Evolutionary conservation across 2,113 vertebrate species (phyloP).

Genomic region (Saccopteryx bilineata): DNA sequence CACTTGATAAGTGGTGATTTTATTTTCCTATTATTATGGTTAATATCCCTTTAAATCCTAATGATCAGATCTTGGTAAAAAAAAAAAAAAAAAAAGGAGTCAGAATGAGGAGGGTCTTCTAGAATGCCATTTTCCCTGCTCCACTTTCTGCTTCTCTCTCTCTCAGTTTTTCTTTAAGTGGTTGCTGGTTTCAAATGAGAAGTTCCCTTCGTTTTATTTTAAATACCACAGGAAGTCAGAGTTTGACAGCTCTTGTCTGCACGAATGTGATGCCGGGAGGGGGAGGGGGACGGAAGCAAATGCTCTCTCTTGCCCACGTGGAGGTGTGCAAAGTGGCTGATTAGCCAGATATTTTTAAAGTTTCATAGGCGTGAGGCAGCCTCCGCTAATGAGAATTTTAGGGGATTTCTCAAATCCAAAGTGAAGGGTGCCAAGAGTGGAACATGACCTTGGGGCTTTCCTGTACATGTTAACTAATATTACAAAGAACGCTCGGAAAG

Average conservation of each 20-base stretch:
- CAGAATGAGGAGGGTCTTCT: background rate
- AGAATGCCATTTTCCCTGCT: background rate
- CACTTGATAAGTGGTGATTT: background rate
- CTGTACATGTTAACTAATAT: slow-evolving; percentile 90
- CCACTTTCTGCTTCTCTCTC: background rate
- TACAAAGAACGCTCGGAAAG: slow-evolving; percentile 89
- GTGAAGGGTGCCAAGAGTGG: slow-evolving; percentile 90
- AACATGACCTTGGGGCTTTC: slow-evolving; percentile 91
- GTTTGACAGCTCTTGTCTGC: slow-evolving; percentile 81
- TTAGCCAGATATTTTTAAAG: slow-evolving; percentile 88
- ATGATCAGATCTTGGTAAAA: background rate
- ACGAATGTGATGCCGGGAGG: slow-evolving; percentile 64
- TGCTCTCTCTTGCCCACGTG: slow-evolving; percentile 34
- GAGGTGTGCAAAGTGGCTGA: slow-evolving; percentile 86
- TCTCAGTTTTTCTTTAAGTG: slow-evolving; percentile 54
- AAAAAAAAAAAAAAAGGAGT: slow-evolving; percentile 20
- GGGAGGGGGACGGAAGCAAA: slow-evolving; percentile 66
- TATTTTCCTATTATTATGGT: background rate
- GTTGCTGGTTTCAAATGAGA: slow-evolving; percentile 67
- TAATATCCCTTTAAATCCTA: slow-evolving; percentile 46
- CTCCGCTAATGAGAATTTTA: slow-evolving; percentile 91
- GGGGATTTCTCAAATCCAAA: slow-evolving; percentile 90
- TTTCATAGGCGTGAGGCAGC: slow-evolving; percentile 88
- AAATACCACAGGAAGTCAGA: slow-evolving; percentile 76
- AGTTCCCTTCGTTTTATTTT: slow-evolving; percentile 69